A percentile compares a stretch with the other conserved stretches of the same genome.
phyloP scores from a whole-genome alignment of 2,113 vertebrate species.

The Nycticryphes semicollaris region DNA sequence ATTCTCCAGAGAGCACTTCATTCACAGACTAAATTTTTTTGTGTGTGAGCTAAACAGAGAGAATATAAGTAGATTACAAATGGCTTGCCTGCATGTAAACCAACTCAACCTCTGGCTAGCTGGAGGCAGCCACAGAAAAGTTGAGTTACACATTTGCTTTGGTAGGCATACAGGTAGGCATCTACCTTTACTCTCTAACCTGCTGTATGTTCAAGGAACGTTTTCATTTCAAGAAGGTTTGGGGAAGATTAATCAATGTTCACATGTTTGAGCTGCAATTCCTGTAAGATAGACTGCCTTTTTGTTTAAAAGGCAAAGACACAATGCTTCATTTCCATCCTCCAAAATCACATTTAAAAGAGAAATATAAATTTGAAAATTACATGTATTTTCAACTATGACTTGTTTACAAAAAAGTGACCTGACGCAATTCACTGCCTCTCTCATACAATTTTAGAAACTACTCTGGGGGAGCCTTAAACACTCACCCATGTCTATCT shows the following conservation, averaged over 20 bases:
- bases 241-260: background rate
- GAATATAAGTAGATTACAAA: background rate
- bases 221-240: background rate
- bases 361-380: background rate
- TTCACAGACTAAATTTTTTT: background rate
- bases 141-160: too few relatives aligned
- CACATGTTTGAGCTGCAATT: background rate
- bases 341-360: background rate
- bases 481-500: background rate
- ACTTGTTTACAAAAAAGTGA: background rate
- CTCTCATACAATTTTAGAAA: background rate
- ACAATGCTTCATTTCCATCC: background rate
- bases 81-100: background rate
- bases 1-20: background rate
- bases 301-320: background rate
- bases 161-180: fast-evolving
- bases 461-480: background rate
- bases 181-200: background rate
- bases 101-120: background rate
- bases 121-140: background rate
- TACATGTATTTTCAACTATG: background rate
- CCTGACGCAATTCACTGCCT: background rate
- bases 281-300: background rate
- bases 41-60: background rate
- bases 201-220: background rate